phyloP scores from a whole-genome alignment of 2,888 invertebrate genomes.

The Ophion slaviceki region DNA sequence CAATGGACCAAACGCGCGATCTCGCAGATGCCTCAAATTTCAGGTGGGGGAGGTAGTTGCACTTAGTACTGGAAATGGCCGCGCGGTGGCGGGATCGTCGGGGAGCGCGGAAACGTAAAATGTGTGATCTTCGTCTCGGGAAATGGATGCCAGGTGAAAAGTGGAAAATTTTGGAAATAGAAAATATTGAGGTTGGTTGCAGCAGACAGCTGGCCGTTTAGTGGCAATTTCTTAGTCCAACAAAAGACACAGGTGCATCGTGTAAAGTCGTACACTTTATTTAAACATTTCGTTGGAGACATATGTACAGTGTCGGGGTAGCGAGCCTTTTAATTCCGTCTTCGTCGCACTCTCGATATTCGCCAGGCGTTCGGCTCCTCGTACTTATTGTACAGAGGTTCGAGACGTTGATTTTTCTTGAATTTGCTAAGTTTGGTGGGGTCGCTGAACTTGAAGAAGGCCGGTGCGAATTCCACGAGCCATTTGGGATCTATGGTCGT shows the following conservation, averaged over 20 bases:
- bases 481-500: constrained; percentile 98
- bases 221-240: background rate
- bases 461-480: constrained; percentile 99
- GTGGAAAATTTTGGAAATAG: background rate
- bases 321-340: constrained; percentile 89
- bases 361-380: constrained; percentile 99
- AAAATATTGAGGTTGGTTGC: background rate
- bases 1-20: background rate
- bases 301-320: constrained; percentile 29
- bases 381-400: constrained; percentile 99
- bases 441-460: constrained; percentile 99
- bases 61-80: background rate
- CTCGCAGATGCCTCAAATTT: background rate
- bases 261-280: background rate
- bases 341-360: constrained; percentile 95
- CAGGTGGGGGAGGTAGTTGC: background rate
- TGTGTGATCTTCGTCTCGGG: background rate
- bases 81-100: background rate
- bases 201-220: background rate
- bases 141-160: background rate
- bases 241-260: background rate
- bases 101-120: background rate
- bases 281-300: constrained; percentile 14
- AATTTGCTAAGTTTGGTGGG: constrained; percentile 99
- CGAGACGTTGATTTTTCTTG: constrained; percentile 99